Evolutionary conservation across 2,888 invertebrate genomes (phyloP), one percentile per base, ranked within the genome.

Genomic region (Leptopilina syphax): DNA sequence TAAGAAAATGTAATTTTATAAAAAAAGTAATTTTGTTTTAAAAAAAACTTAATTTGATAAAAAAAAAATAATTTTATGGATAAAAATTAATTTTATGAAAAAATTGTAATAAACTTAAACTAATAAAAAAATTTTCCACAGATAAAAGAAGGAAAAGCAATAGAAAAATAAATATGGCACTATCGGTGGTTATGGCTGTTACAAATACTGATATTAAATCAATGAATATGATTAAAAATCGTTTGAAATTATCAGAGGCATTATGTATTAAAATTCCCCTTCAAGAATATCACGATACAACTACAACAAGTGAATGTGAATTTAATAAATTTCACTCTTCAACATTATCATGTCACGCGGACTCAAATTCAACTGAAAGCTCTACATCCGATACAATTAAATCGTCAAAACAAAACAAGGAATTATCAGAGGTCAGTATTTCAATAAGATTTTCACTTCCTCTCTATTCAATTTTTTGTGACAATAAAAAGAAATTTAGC

Each of bases 301-400:
- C 94, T 88, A 94, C 94, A 88, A 94, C 94, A 91, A 1, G 1
- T 34, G 94, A 94, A 87, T 94, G 94, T 92, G 94, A 94, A 89
- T 93, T 94, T 90, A 93, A 94, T 86, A 94, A 94, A 86, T 89
- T 44, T 44, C 44, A 93, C 84, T 93, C 94, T 84, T 93, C 94
- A 91, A 88, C 81, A 9, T 83, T 86, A 13, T 84, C 87, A 12
- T 5, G 41, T 8, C 82, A 83, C 12, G 86, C 89, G 34, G 84
- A 87, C 24, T 81, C 88, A 0, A 79, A 79, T 9, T 84, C 86
- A 7, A 57, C 4, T 54, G 13, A 41, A 47, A 34, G 24, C 18
- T 12, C 65, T 12, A 27, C 65, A 24, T 27, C 65, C 10, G 27
- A 34, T 65, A 2, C 65, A 65, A 8, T 34, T 10, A 34, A 41